Conservation (phyloP, 2,888 invertebrate species). For the Ectemnius cavifrons region DNA sequence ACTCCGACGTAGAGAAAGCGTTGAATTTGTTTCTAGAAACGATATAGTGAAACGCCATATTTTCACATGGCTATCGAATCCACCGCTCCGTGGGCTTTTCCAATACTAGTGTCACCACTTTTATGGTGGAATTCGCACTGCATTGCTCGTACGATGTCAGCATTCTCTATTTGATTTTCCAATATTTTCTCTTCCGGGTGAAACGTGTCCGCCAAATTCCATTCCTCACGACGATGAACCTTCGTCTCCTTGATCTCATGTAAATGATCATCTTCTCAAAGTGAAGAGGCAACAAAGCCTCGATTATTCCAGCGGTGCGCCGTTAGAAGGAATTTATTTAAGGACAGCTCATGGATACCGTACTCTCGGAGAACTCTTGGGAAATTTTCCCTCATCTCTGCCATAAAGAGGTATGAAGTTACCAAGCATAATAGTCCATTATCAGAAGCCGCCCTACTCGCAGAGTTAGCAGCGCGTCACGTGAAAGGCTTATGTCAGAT, state of each 20-base stretch:
- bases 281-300: background rate
- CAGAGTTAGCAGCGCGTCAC: too few relatives aligned
- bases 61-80: background rate
- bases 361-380: conserved; percentile 9
- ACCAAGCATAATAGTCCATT: conserved; percentile 28
- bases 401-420: conserved; percentile 8
- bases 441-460: background rate
- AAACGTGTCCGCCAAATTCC: too few relatives aligned
- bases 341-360: conserved; percentile 8
- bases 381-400: conserved; percentile 9
- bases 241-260: too few relatives aligned
- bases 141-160: background rate
- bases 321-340: conserved; percentile 17
- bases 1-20: conserved; percentile 5
- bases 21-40: conserved; percentile 25
- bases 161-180: background rate
- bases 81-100: background rate
- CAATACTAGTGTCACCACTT: conserved; percentile 17
- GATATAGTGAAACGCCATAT: conserved; percentile 1
- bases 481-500: too few relatives aligned
- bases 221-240: too few relatives aligned
- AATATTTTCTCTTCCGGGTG: conserved; percentile 3
- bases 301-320: conserved; percentile 13
- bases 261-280: too few relatives aligned
- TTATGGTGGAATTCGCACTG: conserved; percentile 9